Conservation (phyloP, 2,888 invertebrate species). For the Hyposoter didymator region DNA sequence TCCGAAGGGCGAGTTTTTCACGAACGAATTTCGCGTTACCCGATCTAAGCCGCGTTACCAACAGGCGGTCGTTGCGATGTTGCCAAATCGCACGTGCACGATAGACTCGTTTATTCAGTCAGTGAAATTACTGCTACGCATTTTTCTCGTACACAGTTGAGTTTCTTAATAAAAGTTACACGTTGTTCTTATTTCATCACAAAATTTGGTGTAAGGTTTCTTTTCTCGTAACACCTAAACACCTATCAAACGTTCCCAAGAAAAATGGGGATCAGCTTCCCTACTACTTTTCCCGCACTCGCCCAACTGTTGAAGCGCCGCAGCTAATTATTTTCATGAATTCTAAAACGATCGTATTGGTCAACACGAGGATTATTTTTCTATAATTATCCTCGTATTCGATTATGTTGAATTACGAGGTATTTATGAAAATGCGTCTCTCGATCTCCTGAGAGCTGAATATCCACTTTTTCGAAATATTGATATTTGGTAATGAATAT, state of each 20-base stretch:
- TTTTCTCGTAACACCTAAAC: no score
- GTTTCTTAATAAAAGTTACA: no score
- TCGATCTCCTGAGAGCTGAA: background rate
- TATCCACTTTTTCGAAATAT: background rate
- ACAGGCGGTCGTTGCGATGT: slow-evolving; percentile 3
- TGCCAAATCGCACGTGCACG: background rate
- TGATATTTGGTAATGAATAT: background rate
- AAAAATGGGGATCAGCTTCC: no score
- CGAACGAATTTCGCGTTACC: background rate
- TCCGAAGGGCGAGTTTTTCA: no score
- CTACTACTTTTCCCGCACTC: background rate
- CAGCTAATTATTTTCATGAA: background rate
- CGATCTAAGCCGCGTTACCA: background rate
- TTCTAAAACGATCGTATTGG: background rate
- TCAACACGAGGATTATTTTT: background rate
- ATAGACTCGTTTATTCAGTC: background rate
- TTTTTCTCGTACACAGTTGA: no score
- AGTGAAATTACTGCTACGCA: no score
- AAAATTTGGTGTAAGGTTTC: no score
- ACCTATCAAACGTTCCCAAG: no score
- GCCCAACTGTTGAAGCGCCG: background rate
- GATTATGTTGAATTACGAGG: background rate
- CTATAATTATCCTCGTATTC: background rate
- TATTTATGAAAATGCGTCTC: background rate
- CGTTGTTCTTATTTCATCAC: no score